Evolutionary conservation across 2,797 vertebrate species (phyloP), one percentile per base, ranked within the genome.

Genomic region (Alca torda): DNA sequence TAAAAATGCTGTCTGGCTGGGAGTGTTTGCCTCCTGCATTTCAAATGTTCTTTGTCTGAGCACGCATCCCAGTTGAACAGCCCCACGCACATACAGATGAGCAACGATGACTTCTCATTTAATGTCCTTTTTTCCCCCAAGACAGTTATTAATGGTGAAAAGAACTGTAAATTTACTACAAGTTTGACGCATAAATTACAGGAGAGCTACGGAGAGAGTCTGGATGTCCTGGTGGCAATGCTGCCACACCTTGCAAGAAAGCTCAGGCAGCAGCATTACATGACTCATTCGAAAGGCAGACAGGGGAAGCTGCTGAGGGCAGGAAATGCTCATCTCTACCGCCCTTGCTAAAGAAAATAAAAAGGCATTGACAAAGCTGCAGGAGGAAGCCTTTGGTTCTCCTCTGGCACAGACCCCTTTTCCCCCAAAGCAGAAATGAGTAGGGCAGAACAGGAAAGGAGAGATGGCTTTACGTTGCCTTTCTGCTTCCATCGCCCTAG

Each of bases 101-200:
- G 39, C 80, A 80, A 74, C 61, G 60, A 90, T 26, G n/a, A 61
- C 57, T 87, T 90, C 68, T 61, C 67, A 82, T 43, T 93, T 85
- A 70, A 90, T 63, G 53, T 35, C 19, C 20, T 89, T 79, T 65
- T 74, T 4, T 50, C 56, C 28, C 45, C 25, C 45, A 61, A 78
- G 81, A 90, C 16, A 82, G 31, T 59, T 93, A 90, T 54, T 70
- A 94, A 84, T 60, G 26, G 48, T 69, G 64, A 83, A 89, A 89
- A 87, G 24, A 79, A 73, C 24, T 41, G 45, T 28, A 45, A 56
- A 85, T 74, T 90, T 92, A 87, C 30, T 57, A n/a, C 37, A 56
- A 26, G 9, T 77, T 75, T 89, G 81, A 48, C 0, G 7, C 56
- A 39, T 45, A 80, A 83, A 79, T 93, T 89, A 48, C 26, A 68